Evolutionary conservation across 2,113 vertebrate genomes (phyloP), one percentile per base, ranked within the genome.

Genomic region (Chiloscyllium plagiosum): DNA sequence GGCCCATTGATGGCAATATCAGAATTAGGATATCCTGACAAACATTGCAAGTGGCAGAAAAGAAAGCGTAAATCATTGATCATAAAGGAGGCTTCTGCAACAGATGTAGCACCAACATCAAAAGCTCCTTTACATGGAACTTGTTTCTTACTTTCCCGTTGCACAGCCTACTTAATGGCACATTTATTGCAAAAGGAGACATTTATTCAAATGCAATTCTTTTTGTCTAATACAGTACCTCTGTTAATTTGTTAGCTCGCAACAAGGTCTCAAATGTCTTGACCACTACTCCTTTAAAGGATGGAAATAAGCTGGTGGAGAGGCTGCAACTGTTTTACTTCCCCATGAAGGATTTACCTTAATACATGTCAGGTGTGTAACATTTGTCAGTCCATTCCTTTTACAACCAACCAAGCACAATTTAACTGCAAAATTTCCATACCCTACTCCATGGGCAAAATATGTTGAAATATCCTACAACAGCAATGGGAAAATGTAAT

Each of bases 21-120:
- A 95, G 94, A 72, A 95, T 95, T 95, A 95, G 94, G 68, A 95
- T 72, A 95, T 95, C 94, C 94, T 95, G 94, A 95, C 94, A 94
- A 94, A 70, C 92, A 94, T 69, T 19, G 22, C 92, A 95, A 95
- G 94, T 95, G 94, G 94, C 94, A 95, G 69, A 95, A 76, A 95
- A 95, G 94, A 72, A 95, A 95, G 47, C 94, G 50, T 95, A 95
- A 95, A 95, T 95, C 94, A 95, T 72, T 72, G 94, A 95, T 95
- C 94, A 95, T 95, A 95, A 95, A 95, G 68, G 69, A 95, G 94
- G 5, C 47, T 72, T 33, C 29, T 76, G 29, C 94, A 95, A 72
- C 94, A 95, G 94, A 95, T 95, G 94, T 95, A 95, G 66, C 42
- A 95, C 94, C 47, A 72, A 95, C 94, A 72, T 95, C 94, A 95